phyloP scores from a whole-genome alignment of 2,113 vertebrate genomes.

The Equus quagga region DNA sequence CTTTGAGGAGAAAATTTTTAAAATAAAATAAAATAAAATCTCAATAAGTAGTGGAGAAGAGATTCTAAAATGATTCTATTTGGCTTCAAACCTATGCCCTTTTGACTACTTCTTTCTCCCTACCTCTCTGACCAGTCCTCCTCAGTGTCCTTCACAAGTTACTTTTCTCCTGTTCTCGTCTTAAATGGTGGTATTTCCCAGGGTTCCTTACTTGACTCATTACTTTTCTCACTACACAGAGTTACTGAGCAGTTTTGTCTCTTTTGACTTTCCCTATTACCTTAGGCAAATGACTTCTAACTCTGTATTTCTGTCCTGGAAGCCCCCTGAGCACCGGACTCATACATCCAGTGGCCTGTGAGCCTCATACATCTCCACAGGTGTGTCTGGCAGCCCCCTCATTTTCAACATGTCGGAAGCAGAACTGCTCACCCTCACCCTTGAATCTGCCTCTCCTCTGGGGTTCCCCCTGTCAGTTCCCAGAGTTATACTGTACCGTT shows the following conservation, averaged over 20 bases:
- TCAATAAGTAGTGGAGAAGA: neutral
- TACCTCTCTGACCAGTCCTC: neutral
- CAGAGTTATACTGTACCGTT: neutral
- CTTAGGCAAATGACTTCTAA: neutral
- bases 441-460: neutral
- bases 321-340: neutral
- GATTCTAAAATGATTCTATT: neutral
- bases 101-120: neutral
- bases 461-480: neutral
- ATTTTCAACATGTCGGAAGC: neutral
- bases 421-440: neutral
- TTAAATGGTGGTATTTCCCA: neutral
- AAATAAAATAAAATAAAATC: too few species aligned
- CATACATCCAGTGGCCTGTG: neutral
- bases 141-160: neutral
- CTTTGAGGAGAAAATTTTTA: too few species aligned
- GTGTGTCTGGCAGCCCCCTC: neutral
- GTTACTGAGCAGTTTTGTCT: neutral
- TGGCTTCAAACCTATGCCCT: neutral
- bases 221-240: neutral
- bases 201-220: neutral
- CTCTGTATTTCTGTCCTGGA: neutral
- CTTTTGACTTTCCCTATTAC: neutral
- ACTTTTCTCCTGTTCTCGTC: neutral
- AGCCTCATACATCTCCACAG: neutral